Evolutionary conservation across 2,888 invertebrate genomes (phyloP).

Genomic region (Rosalia funebris): DNA sequence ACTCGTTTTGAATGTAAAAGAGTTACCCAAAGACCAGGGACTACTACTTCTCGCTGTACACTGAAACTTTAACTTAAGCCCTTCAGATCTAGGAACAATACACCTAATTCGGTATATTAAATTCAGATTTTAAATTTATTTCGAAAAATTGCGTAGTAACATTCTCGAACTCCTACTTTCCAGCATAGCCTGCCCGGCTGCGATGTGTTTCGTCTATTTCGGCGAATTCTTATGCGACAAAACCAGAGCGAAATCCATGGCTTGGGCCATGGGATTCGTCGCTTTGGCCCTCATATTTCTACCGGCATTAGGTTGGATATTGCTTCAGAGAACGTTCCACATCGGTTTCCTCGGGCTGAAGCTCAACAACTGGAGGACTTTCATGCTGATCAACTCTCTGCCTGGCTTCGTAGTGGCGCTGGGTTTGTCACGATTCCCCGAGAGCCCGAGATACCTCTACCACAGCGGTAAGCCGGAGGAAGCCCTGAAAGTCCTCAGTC

Average conservation of each 20-base stretch:
- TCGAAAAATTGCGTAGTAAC: too few relatives aligned
- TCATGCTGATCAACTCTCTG: slow-evolving; percentile 40
- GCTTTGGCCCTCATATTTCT: slow-evolving; percentile 38
- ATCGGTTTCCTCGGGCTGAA: slow-evolving; percentile 32
- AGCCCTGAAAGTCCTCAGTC: slow-evolving; percentile 42
- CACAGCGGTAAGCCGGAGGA: slow-evolving; percentile 39
- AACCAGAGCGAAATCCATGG: slow-evolving; percentile 59
- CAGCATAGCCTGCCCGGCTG: slow-evolving; percentile 63
- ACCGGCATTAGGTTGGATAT: slow-evolving; percentile 41
- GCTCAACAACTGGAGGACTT: slow-evolving; percentile 46
- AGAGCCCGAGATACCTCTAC: slow-evolving; percentile 49
- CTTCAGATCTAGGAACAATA: too few relatives aligned
- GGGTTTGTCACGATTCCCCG: slow-evolving; percentile 42
- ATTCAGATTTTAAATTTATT: too few relatives aligned
- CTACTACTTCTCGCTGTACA: too few relatives aligned
- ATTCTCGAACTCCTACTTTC: slow-evolving; percentile 13
- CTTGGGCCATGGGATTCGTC: slow-evolving; percentile 61
- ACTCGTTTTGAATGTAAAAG: too few relatives aligned
- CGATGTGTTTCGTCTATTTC: slow-evolving; percentile 63
- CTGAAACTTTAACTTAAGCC: too few relatives aligned
- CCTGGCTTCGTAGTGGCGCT: slow-evolving; percentile 41
- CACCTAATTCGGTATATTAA: too few relatives aligned
- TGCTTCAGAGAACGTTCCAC: slow-evolving; percentile 36
- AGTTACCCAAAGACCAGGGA: too few relatives aligned
- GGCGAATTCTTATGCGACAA: slow-evolving; percentile 62